Evolutionary conservation across 2,797 vertebrate species (phyloP).

Genomic region (Sebastes steindachneri): DNA sequence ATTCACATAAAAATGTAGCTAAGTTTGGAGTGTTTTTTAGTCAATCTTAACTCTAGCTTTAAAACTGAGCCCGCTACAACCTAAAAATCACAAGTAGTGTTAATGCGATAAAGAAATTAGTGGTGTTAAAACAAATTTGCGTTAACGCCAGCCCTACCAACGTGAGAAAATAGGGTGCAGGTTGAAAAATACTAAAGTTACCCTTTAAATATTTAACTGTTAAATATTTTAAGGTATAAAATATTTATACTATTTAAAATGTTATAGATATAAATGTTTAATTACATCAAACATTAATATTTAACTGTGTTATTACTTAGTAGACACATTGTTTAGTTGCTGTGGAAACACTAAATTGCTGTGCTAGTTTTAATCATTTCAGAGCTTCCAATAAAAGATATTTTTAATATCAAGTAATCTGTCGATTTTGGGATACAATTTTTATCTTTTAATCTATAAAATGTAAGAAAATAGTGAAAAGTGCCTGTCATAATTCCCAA

Average conservation of each 20-base stretch:
- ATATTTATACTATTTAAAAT: neutral
- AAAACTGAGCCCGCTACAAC: too few species aligned
- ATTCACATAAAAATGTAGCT: too few species aligned
- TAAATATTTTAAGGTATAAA: neutral
- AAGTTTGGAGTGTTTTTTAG: too few species aligned
- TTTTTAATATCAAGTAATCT: neutral
- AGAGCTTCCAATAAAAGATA: neutral
- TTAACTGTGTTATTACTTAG: neutral
- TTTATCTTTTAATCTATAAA: neutral
- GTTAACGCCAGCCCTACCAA: too few species aligned
- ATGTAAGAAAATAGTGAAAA: neutral
- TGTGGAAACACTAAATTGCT: neutral
- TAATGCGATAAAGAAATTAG: too few species aligned
- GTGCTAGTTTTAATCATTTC: neutral
- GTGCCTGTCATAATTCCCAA: neutral
- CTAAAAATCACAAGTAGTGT: too few species aligned
- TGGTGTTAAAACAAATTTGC: too few species aligned
- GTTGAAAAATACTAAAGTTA: too few species aligned
- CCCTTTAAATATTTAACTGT: neutral
- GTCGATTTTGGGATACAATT: neutral
- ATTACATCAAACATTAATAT: neutral
- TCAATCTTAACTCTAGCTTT: too few species aligned
- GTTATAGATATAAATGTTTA: neutral
- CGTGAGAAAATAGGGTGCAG: too few species aligned
- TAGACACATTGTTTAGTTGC: neutral